phyloP scores from a whole-genome alignment of 2,888 invertebrate species.

The Teinopalpus imperialis region DNA sequence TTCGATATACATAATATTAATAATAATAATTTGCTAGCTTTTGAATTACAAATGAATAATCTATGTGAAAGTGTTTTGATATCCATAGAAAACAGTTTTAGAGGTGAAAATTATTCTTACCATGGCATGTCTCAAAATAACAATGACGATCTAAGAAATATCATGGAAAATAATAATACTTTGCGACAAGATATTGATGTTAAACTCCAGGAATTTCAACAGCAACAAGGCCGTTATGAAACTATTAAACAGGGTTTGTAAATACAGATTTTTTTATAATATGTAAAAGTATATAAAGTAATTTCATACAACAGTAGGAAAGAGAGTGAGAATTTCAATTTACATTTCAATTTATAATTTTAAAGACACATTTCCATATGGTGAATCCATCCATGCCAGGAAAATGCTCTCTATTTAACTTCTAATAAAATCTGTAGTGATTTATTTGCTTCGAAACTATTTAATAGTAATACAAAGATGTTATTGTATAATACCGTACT shows the following conservation, averaged over 20 bases:
- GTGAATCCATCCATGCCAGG: too few relatives aligned
- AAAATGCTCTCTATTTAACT: too few relatives aligned
- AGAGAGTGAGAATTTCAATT: too few relatives aligned
- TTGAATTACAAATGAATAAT: constrained; percentile 40
- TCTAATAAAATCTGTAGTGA: too few relatives aligned
- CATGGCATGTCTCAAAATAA: constrained; percentile 40
- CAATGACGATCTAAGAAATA: constrained; percentile 52
- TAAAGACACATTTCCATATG: too few relatives aligned
- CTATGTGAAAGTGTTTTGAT: constrained; percentile 41
- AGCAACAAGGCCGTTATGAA: constrained; percentile 54
- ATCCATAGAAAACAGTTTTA: constrained; percentile 47
- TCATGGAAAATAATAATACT: constrained; percentile 56
- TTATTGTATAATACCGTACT: too few relatives aligned
- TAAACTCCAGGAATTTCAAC: constrained; percentile 49
- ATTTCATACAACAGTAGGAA: too few relatives aligned
- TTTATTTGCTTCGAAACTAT: too few relatives aligned
- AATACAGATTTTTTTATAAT: not conserved
- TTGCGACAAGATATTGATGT: constrained; percentile 52
- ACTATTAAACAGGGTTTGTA: constrained; percentile 57
- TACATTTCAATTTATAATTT: too few relatives aligned
- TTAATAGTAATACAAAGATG: too few relatives aligned
- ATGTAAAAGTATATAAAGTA: too few relatives aligned
- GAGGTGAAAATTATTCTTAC: constrained; percentile 37
- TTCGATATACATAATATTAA: constrained; percentile 40
- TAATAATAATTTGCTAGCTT: constrained; percentile 37